These are phyloP conservation scores for Idaea straminata DNA, from an alignment of 2,888 invertebrate species.

Conservation along the genomic window DNA sequence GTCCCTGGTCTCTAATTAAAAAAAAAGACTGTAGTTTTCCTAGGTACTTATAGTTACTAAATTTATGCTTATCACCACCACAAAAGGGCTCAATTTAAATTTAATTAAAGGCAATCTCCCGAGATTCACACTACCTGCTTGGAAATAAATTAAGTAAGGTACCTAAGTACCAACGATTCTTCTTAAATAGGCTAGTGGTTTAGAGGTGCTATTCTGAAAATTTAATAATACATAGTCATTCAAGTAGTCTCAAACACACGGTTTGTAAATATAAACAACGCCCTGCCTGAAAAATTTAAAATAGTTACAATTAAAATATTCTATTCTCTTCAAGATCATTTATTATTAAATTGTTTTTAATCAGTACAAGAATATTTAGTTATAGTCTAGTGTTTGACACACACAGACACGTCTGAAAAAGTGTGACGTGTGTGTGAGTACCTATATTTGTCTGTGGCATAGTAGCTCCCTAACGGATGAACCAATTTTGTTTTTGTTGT, in stretches of 20 bases:
- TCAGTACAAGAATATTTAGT: too few relatives aligned
- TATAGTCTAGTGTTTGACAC: too few relatives aligned
- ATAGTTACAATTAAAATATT: too few relatives aligned
- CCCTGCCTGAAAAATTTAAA: too few relatives aligned
- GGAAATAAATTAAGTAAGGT: conserved; percentile 50
- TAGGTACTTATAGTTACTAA: not conserved
- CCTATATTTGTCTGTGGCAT: too few relatives aligned
- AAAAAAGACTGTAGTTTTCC: not conserved
- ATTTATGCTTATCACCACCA: not conserved
- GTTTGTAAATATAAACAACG: not conserved
- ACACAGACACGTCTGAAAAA: too few relatives aligned
- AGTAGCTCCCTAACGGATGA: too few relatives aligned
- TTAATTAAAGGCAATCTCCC: conserved; percentile 57
- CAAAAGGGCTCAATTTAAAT: conserved; percentile 34
- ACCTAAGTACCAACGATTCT: conserved; percentile 58
- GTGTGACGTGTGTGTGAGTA: too few relatives aligned
- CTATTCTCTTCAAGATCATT: too few relatives aligned
- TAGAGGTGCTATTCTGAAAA: conserved; percentile 56
- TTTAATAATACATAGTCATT: conserved; percentile 56
- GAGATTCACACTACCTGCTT: conserved; percentile 42
- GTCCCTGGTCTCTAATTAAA: too few relatives aligned
- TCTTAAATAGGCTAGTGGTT: conserved; percentile 53
- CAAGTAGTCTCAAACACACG: conserved; percentile 37
- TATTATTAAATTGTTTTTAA: too few relatives aligned
- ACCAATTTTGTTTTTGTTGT: too few relatives aligned